phyloP scores from a whole-genome alignment of 1,140 invertebrate genomes.

The Macrobrachium rosenbergii region DNA sequence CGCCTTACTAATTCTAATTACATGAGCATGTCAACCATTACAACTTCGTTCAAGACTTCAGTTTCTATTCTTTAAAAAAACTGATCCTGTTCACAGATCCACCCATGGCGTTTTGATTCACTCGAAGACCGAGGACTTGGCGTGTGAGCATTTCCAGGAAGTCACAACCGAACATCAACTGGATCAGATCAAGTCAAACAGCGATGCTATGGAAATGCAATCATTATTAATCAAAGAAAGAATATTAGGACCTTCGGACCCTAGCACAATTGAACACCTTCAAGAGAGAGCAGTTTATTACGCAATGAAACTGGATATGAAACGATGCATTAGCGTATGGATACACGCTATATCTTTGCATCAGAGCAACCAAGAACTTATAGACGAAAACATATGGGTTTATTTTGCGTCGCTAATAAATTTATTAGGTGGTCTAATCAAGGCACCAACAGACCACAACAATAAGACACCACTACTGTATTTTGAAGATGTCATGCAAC shows the following conservation, averaged over 20 bases:
- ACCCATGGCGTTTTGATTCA: conserved; percentile 75
- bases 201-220: conserved; percentile 97
- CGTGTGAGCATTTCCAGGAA: conserved; percentile 90
- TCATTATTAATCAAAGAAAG: conserved; percentile 92
- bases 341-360: conserved; percentile 97
- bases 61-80: too few relatives aligned
- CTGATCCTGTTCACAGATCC: conserved; percentile 68
- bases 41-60: too few relatives aligned
- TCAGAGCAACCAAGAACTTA: conserved; percentile 90
- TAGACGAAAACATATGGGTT: conserved; percentile 94
- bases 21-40: too few relatives aligned
- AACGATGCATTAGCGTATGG: conserved; percentile 92
- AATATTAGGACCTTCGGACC: conserved; percentile 93
- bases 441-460: conserved; percentile 71
- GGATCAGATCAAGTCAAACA: conserved; percentile 89
- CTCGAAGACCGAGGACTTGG: conserved; percentile 79
- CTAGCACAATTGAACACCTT: conserved; percentile 96
- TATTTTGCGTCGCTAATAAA: conserved; percentile 94
- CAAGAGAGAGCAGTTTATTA: conserved; percentile 93
- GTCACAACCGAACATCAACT: conserved; percentile 83
- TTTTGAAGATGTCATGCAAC: conserved; percentile 81
- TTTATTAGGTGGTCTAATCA: conserved; percentile 94
- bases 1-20: too few relatives aligned
- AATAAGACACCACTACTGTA: conserved; percentile 77
- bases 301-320: conserved; percentile 93